Percentiles rank a stretch among this genome's conserved stretches.
Evolutionary conservation across 2,888 invertebrate species (phyloP).

Genomic region (Helicoverpa assulta): DNA sequence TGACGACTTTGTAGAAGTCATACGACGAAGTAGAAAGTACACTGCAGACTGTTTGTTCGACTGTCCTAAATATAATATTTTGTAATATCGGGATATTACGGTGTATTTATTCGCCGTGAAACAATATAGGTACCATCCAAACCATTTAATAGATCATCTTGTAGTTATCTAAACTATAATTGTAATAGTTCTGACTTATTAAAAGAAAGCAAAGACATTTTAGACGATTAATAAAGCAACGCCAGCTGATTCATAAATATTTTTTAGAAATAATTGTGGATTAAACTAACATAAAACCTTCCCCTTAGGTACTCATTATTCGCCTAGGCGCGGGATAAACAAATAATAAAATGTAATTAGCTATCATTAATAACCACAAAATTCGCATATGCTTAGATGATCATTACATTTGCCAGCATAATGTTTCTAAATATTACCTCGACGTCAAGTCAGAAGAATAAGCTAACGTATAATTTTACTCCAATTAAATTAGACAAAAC

Average conservation of each 20-base stretch:
- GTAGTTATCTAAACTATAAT: too few relatives aligned
- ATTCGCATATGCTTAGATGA: conserved; percentile 40
- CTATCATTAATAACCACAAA: background rate
- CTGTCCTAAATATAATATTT: too few relatives aligned
- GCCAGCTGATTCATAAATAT: background rate
- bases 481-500: background rate
- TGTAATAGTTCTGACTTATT: too few relatives aligned
- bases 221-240: background rate
- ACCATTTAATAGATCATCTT: too few relatives aligned
- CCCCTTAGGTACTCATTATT: background rate
- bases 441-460: conserved; percentile 14
- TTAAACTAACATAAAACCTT: too few relatives aligned
- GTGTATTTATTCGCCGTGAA: too few relatives aligned
- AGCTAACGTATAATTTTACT: conserved; percentile 9
- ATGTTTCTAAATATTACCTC: conserved; percentile 32
- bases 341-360: background rate
- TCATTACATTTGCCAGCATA: conserved; percentile 11
- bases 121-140: too few relatives aligned
- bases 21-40: too few relatives aligned
- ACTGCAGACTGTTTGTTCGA: too few relatives aligned
- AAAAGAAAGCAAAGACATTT: too few relatives aligned
- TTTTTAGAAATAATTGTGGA: background rate
- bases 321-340: conserved; percentile 21
- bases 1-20: too few relatives aligned
- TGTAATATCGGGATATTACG: too few relatives aligned